These are phyloP conservation scores for Ormyrus thymus DNA, from an alignment of 2,888 invertebrate genomes.

Conservation along the genomic window DNA sequence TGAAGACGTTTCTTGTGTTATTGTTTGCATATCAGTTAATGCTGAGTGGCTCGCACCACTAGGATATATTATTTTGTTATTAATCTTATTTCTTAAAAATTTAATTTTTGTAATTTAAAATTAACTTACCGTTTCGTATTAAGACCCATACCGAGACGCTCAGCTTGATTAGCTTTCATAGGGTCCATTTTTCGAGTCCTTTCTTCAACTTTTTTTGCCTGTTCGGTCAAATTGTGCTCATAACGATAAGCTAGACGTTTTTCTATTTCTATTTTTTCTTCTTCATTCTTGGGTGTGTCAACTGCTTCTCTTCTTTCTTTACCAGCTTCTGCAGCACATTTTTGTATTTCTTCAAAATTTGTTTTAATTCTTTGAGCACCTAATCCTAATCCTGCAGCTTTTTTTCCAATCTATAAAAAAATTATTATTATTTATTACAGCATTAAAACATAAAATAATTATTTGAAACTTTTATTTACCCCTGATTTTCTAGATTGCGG, in stretches of 20 bases:
- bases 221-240: conserved; percentile 82
- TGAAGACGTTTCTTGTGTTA: conserved; percentile 85
- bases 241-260: conserved; percentile 82
- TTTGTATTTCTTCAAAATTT: conserved; percentile 96
- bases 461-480: conserved; percentile 75
- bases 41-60: conserved; percentile 90
- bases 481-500: conserved; percentile 82
- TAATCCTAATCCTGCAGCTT: conserved; percentile 82
- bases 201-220: conserved; percentile 84
- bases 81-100: conserved; percentile 47
- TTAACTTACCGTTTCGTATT: conserved; percentile 76
- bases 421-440: conserved; percentile 16
- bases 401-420: conserved; percentile 86
- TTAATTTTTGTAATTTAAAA: conserved; percentile 57
- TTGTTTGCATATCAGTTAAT: conserved; percentile 90
- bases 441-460: not conserved
- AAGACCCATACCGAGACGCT: conserved; percentile 95
- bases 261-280: conserved; percentile 82
- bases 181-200: conserved; percentile 85
- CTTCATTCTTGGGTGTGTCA: conserved; percentile 73
- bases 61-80: conserved; percentile 50
- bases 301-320: conserved; percentile 63
- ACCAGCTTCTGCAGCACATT: conserved; percentile 88
- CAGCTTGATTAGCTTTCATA: conserved; percentile 89
- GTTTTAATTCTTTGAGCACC: conserved; percentile 96